Percentiles rank a stretch among this genome's conserved stretches.
These are phyloP conservation scores for Chlorocebus sabaeus DNA, from an alignment of 2,113 vertebrate genomes.

Conservation along the genomic window DNA sequence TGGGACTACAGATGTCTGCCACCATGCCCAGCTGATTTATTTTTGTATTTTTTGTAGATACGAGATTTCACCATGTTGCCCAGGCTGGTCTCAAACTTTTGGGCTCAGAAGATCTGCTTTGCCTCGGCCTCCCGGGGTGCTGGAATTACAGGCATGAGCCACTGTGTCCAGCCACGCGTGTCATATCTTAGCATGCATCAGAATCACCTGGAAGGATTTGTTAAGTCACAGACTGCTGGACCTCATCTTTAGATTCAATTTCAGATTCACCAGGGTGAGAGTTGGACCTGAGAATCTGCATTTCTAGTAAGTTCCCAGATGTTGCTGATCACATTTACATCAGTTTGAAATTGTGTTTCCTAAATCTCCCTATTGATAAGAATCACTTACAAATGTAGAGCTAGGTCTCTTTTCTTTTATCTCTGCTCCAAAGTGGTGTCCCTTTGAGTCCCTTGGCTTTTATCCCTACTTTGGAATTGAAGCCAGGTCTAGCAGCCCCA, in stretches of 20 bases:
- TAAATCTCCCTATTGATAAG: background rate
- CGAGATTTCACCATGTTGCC: too few species aligned
- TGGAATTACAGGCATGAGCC: too few species aligned
- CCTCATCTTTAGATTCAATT: background rate
- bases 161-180: too few species aligned
- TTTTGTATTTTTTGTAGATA: too few species aligned
- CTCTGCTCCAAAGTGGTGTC: background rate
- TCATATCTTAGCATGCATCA: background rate
- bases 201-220: background rate
- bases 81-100: too few species aligned
- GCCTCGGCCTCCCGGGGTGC: too few species aligned
- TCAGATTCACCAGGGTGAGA: background rate
- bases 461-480: background rate
- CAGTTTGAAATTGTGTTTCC: background rate
- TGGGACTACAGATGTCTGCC: too few species aligned
- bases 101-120: too few species aligned
- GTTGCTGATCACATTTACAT: background rate
- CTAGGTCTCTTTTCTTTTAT: background rate
- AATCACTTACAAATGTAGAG: background rate
- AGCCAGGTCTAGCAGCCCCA: background rate
- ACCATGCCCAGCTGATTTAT: too few species aligned
- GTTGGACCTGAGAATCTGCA: background rate
- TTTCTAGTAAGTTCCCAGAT: background rate
- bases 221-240: background rate
- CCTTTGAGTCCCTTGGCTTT: background rate